Evolutionary conservation across 2,888 invertebrate genomes (phyloP).

Genomic region (Allygus modestus): DNA sequence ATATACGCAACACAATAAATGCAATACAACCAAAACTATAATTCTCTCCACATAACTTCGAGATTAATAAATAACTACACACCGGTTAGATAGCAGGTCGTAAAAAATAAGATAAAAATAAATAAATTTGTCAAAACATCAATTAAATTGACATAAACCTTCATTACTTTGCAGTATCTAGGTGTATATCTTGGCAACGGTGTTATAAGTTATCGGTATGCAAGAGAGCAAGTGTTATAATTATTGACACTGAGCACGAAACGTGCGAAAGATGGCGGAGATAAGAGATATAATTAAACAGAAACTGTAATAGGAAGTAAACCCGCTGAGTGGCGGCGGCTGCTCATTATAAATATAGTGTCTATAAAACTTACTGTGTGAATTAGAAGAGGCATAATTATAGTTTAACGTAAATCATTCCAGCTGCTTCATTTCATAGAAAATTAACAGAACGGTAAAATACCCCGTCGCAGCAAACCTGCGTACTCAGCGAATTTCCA

Average conservation of each 20-base stretch:
- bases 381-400: neutral
- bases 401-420: neutral
- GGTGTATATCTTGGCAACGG: neutral
- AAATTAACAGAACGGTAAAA: too few species aligned
- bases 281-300: constrained; percentile 36
- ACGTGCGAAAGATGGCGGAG: constrained; percentile 4
- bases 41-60: too few species aligned
- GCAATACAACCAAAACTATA: too few species aligned
- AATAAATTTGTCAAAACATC: constrained; percentile 36
- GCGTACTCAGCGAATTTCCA: too few species aligned
- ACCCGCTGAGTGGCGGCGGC: neutral
- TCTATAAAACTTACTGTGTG: neutral
- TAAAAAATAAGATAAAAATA: neutral
- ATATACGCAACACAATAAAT: too few species aligned
- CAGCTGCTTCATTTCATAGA: too few species aligned
- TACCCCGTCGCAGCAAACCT: too few species aligned
- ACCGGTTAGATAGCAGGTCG: too few species aligned
- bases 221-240: constrained; percentile 20
- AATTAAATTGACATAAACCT: constrained; percentile 21
- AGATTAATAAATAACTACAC: too few species aligned
- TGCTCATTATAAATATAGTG: constrained; percentile 11
- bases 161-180: neutral
- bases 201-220: neutral
- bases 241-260: constrained; percentile 31
- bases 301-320: constrained; percentile 5